These are phyloP conservation scores for Drosophila rufa DNA, from an alignment of 1,140 invertebrate genomes.

Conservation along the genomic window DNA sequence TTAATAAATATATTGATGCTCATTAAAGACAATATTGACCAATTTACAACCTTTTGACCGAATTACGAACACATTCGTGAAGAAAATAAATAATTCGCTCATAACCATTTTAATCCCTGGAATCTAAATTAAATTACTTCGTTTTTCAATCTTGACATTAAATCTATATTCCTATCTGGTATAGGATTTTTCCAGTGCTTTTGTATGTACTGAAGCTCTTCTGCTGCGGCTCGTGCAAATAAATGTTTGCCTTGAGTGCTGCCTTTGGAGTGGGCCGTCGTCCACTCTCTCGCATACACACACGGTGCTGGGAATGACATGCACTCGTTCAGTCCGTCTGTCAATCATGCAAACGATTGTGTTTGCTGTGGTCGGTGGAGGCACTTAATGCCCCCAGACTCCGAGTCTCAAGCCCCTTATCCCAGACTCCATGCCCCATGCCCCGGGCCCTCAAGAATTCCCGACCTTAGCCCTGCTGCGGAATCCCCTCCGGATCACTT, in stretches of 20 bases:
- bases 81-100: no score
- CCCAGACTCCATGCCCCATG: neutral
- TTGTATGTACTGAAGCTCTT: conserved; percentile 17
- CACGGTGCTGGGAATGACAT: conserved; percentile 54
- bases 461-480: conserved; percentile 4
- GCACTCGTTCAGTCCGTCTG: conserved; percentile 54
- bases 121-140: neutral
- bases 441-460: conserved; percentile 6
- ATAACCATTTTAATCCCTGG: neutral
- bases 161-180: neutral
- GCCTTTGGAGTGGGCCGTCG: conserved; percentile 47
- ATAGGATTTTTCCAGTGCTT: conserved; percentile 17
- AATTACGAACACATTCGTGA: no score
- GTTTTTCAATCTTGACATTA: neutral
- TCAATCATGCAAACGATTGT: conserved; percentile 56
- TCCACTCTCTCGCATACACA: conserved; percentile 28
- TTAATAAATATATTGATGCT: neutral
- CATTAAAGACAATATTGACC: neutral
- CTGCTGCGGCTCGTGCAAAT: conserved; percentile 37
- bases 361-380: conserved; percentile 38
- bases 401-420: conserved; percentile 2
- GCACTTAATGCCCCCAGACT: conserved; percentile 33
- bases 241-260: conserved; percentile 56
- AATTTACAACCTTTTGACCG: neutral
- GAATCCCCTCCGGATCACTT: conserved; percentile 16